These are phyloP conservation scores for Pygoscelis antarcticus DNA, from an alignment of 2,113 vertebrate genomes.

Conservation along the genomic window DNA sequence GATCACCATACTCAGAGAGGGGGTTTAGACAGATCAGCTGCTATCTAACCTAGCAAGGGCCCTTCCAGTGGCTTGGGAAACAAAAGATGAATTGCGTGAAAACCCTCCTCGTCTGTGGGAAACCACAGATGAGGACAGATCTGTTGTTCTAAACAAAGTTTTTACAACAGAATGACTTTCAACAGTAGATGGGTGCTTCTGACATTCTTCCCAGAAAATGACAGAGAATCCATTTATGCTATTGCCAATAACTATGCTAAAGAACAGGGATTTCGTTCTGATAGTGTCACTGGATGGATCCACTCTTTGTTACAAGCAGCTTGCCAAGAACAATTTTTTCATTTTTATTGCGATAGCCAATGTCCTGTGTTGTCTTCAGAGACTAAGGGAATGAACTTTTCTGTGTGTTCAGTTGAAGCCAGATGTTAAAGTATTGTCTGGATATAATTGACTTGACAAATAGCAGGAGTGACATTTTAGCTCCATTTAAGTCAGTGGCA, in stretches of 20 bases:
- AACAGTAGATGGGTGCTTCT: constrained; percentile 22
- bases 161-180: constrained; percentile 14
- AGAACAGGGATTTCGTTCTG: not conserved
- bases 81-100: constrained; percentile 21
- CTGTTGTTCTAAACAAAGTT: constrained; percentile 21
- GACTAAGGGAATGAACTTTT: not conserved
- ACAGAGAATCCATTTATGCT: not conserved
- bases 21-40: not conserved
- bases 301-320: not conserved
- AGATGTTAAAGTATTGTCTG: constrained; percentile 61
- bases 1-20: not conserved
- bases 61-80: not conserved
- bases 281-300: not conserved
- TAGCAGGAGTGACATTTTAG: constrained; percentile 59
- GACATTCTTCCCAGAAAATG: constrained; percentile 27
- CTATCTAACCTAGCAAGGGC: not conserved
- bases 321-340: not conserved
- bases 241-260: not conserved
- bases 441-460: constrained; percentile 50
- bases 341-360: not conserved
- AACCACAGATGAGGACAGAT: constrained; percentile 25
- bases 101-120: not conserved
- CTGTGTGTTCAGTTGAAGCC: constrained; percentile 18
- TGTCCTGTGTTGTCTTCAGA: constrained; percentile 1
- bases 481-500: constrained; percentile 43